Evolutionary conservation across 2,888 invertebrate species (phyloP).

Genomic region (Willowsia nigromaculata): DNA sequence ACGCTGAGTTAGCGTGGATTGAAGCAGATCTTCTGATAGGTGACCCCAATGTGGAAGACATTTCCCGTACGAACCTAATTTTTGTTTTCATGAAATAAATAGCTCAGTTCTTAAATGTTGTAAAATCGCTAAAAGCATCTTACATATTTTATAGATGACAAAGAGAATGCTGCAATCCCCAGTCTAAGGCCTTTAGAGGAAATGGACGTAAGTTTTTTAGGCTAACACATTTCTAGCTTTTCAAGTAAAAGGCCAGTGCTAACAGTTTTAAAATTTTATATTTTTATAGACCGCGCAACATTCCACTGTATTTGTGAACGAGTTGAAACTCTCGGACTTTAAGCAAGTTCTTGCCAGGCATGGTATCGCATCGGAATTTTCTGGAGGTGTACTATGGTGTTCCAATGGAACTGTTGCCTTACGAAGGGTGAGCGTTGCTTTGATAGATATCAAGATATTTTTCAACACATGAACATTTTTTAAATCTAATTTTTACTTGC

Average conservation of each 20-base stretch:
- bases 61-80: slow-evolving; percentile 32
- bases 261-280: not conserved
- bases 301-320: slow-evolving; percentile 94
- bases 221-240: not conserved
- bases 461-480: not conserved
- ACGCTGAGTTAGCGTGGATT: slow-evolving; percentile 98
- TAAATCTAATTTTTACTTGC: slow-evolving; percentile 80
- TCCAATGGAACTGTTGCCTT: slow-evolving; percentile 94
- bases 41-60: slow-evolving; percentile 35
- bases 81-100: not conserved
- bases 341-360: slow-evolving; percentile 88
- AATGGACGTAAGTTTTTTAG: slow-evolving; percentile 43
- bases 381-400: slow-evolving; percentile 95
- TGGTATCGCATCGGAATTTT: slow-evolving; percentile 92
- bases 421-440: slow-evolving; percentile 84
- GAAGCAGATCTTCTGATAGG: slow-evolving; percentile 86
- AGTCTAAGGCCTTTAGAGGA: slow-evolving; percentile 54
- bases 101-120: no score
- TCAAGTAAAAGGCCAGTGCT: no score
- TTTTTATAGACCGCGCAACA: slow-evolving; percentile 84
- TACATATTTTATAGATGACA: slow-evolving; percentile 34
- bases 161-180: slow-evolving; percentile 39
- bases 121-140: not conserved
- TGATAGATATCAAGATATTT: not conserved
- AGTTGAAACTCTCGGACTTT: slow-evolving; percentile 94